phyloP scores from a whole-genome alignment of 2,797 vertebrate genomes.

The Microctenopoma lineatum region DNA sequence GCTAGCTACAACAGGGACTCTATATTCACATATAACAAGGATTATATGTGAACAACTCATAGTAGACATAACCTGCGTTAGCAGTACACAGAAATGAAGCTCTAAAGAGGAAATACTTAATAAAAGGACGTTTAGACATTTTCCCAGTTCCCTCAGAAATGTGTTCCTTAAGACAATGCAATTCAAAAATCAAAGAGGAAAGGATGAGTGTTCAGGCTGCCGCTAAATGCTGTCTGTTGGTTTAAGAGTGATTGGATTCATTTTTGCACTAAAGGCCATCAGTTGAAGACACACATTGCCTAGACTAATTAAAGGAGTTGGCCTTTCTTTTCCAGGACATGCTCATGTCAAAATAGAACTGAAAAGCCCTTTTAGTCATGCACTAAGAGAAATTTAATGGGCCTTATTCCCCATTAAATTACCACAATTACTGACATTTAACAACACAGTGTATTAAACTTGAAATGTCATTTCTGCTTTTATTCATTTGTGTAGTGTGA shows the following conservation, averaged over 20 bases:
- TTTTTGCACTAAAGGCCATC: slow-evolving; percentile 14
- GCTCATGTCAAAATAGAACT: slow-evolving; percentile 25
- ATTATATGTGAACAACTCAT: too few relatives aligned
- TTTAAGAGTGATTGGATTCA: slow-evolving; percentile 45
- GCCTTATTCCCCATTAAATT: slow-evolving; percentile 30
- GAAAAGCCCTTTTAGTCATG: slow-evolving; percentile 29
- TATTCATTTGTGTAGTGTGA: background rate
- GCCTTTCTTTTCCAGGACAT: slow-evolving; percentile 20
- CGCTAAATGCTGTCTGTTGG: slow-evolving; percentile 3
- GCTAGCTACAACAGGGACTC: too few relatives aligned
- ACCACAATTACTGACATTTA: slow-evolving; percentile 27
- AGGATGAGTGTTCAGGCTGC: slow-evolving; percentile 12
- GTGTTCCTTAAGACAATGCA: too few relatives aligned
- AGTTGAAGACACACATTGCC: slow-evolving; percentile 16
- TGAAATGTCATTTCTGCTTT: slow-evolving; percentile 21
- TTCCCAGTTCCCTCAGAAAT: too few relatives aligned
- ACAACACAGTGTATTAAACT: slow-evolving; percentile 20
- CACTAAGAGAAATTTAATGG: slow-evolving; percentile 24
- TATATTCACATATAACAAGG: too few relatives aligned
- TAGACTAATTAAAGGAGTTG: slow-evolving; percentile 40
- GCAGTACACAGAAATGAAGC: too few relatives aligned
- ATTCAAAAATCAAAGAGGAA: background rate
- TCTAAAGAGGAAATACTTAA: too few relatives aligned
- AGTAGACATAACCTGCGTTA: too few relatives aligned
- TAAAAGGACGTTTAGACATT: too few relatives aligned